Conservation (phyloP, 2,888 invertebrate species). For the Therioaphis trifolii region DNA sequence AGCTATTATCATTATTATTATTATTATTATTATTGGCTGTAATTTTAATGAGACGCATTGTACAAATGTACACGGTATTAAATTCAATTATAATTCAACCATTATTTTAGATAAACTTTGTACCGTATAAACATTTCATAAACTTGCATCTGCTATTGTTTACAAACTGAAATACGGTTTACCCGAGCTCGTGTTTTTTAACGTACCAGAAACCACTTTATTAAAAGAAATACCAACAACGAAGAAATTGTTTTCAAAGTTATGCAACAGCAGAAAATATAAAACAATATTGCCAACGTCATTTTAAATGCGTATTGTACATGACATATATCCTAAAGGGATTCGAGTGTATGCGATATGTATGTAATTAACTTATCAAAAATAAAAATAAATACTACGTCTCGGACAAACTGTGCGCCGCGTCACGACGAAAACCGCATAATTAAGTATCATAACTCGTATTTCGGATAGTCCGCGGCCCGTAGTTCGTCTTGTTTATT, state of each 20-base stretch:
- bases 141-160: neutral
- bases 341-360: neutral
- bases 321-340: neutral
- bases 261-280: neutral
- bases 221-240: neutral
- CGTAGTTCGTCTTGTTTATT: too few relatives aligned
- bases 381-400: neutral
- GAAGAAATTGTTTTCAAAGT: neutral
- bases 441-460: too few relatives aligned
- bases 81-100: neutral
- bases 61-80: neutral
- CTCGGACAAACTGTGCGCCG: too few relatives aligned
- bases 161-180: neutral
- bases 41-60: neutral
- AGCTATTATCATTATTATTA: too few relatives aligned
- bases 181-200: neutral
- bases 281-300: neutral
- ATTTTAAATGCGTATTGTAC: neutral
- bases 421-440: too few relatives aligned
- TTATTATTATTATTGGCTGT: neutral
- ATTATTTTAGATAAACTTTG: constrained; percentile 7
- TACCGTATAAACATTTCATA: neutral
- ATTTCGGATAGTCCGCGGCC: too few relatives aligned
- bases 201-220: neutral
- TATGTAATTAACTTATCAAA: neutral